These are phyloP conservation scores for Teleogryllus occipitalis DNA, from an alignment of 1,140 invertebrate species.

Conservation along the genomic window DNA sequence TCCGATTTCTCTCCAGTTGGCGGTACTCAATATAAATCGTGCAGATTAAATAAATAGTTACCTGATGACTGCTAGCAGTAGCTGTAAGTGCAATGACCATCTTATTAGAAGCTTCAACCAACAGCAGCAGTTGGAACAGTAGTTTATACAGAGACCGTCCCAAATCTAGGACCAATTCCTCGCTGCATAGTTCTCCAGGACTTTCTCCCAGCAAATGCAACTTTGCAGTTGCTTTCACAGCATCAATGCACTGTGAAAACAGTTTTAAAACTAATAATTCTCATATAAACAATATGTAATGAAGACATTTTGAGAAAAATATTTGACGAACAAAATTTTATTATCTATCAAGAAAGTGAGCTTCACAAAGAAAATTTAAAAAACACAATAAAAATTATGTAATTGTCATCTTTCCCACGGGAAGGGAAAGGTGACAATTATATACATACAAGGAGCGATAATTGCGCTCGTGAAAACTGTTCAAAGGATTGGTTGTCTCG, in stretches of 20 bases:
- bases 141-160: slow-evolving; percentile 83
- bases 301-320: background rate
- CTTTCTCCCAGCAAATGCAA: slow-evolving; percentile 59
- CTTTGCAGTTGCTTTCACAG: slow-evolving; percentile 64
- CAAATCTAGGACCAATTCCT: slow-evolving; percentile 61
- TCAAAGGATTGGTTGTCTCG: no score
- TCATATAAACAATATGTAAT: background rate
- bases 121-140: slow-evolving; percentile 83
- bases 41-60: slow-evolving; percentile 23
- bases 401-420: no score
- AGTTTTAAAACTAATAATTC: background rate
- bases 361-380: no score
- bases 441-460: no score
- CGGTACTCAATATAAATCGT: no score
- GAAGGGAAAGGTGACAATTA: no score
- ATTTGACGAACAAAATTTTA: background rate
- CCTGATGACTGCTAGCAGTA: slow-evolving; percentile 43
- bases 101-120: slow-evolving; percentile 88
- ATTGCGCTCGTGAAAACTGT: no score
- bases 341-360: background rate
- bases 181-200: slow-evolving; percentile 41
- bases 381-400: no score
- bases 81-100: slow-evolving; percentile 59
- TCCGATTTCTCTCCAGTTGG: no score
- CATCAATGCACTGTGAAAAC: slow-evolving; percentile 55